Percentiles rank a stretch among this genome's conserved stretches.
These are phyloP conservation scores for Burhinus bistriatus DNA, from an alignment of 2,113 vertebrate species.

Conservation along the genomic window DNA sequence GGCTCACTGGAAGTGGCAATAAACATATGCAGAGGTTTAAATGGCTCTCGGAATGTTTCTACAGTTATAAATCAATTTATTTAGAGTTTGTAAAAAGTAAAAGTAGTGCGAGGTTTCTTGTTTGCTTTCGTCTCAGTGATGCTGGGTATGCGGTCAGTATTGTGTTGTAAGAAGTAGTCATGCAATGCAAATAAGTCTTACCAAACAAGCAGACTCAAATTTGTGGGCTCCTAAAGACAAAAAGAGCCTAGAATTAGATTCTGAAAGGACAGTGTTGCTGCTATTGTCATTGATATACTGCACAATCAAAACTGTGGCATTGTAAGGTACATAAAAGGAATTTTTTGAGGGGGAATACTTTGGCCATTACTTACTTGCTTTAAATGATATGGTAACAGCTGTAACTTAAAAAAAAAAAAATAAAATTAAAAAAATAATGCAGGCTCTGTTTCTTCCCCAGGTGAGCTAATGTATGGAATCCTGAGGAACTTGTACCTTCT, in stretches of 20 bases:
- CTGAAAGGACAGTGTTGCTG: neutral
- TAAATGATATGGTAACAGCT: neutral
- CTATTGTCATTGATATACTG: neutral
- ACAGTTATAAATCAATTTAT: neutral
- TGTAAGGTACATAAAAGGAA: neutral
- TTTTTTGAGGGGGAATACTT: neutral
- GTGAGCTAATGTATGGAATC: neutral
- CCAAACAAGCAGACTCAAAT: neutral
- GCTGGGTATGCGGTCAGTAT: neutral
- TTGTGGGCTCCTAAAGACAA: neutral
- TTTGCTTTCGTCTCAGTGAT: neutral
- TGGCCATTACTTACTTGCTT: neutral
- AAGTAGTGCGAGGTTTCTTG: neutral
- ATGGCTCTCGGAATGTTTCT: neutral
- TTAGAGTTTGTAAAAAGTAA: neutral
- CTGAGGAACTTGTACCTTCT: neutral
- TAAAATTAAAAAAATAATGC: rapidly evolving
- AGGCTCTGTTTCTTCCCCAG: neutral
- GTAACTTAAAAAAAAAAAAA: neutral
- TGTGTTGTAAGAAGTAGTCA: neutral
- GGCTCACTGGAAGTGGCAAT: neutral
- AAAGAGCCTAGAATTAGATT: neutral
- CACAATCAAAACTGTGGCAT: neutral
- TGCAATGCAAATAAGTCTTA: neutral
- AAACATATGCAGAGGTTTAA: neutral